These are phyloP conservation scores for Diloba caeruleocephala DNA, from an alignment of 2,888 invertebrate genomes.

Conservation along the genomic window DNA sequence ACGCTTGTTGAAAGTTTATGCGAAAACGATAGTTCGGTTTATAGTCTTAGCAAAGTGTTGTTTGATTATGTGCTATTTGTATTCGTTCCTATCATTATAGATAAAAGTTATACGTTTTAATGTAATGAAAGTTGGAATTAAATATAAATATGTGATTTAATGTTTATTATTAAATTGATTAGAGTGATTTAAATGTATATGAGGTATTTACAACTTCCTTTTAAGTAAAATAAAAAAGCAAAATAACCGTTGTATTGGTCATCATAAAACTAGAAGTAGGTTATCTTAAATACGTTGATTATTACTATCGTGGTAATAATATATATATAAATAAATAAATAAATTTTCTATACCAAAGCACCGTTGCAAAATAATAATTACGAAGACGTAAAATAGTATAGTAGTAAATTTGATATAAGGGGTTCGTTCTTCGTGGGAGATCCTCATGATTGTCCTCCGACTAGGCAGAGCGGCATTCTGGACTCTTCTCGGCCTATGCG, in stretches of 20 bases:
- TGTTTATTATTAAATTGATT: slow-evolving; percentile 44
- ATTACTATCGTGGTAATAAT: slow-evolving; percentile 32
- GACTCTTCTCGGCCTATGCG: no score
- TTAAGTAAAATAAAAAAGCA: slow-evolving; percentile 27
- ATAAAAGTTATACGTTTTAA: slow-evolving; percentile 49
- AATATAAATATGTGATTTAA: slow-evolving; percentile 41
- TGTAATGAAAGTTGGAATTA: slow-evolving; percentile 31
- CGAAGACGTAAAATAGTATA: no score
- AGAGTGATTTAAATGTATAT: slow-evolving; percentile 35
- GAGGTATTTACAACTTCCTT: slow-evolving; percentile 49
- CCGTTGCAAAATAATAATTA: slow-evolving; percentile 34
- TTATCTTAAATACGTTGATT: slow-evolving; percentile 44
- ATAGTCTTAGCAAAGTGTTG: slow-evolving; percentile 25
- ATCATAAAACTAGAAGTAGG: slow-evolving; percentile 46
- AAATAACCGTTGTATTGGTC: slow-evolving; percentile 27
- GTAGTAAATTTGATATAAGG: no score
- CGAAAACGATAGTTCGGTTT: slow-evolving; percentile 43
- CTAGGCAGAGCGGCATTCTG: no score
- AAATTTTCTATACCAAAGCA: slow-evolving; percentile 44
- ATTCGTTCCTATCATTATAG: slow-evolving; percentile 51
- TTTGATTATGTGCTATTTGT: slow-evolving; percentile 53
- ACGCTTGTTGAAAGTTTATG: slow-evolving; percentile 37
- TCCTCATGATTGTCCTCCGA: no score
- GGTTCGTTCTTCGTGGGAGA: no score
- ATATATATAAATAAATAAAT: no score